phyloP scores from a whole-genome alignment of 2,797 vertebrate genomes.

The Sciurus carolinensis region DNA sequence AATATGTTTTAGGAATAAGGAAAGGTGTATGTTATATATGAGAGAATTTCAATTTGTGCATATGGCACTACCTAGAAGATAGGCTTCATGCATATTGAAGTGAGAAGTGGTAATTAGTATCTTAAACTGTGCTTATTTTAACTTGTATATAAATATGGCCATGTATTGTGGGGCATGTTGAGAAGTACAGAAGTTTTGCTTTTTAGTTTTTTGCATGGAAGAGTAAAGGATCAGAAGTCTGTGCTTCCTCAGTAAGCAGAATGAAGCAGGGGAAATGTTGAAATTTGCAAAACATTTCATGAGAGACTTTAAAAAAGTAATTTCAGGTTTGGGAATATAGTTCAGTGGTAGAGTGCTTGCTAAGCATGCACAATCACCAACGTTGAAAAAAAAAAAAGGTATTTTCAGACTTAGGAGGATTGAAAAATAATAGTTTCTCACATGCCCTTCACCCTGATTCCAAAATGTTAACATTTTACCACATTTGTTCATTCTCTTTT shows the following conservation, averaged over 20 bases:
- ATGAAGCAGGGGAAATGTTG: background rate
- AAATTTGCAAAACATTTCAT: conserved; percentile 19
- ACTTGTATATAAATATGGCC: background rate
- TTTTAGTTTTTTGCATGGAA: conserved; percentile 42
- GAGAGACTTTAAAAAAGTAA: background rate
- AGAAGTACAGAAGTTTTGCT: background rate
- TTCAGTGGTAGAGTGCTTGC: background rate
- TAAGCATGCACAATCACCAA: background rate
- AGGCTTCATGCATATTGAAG: background rate
- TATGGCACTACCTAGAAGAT: background rate
- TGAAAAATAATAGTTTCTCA: conserved; percentile 24
- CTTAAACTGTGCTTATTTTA: conserved; percentile 27
- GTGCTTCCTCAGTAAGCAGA: background rate
- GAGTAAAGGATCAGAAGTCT: conserved; percentile 26
- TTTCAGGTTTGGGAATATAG: background rate
- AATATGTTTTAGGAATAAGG: conserved; percentile 35
- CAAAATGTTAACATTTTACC: conserved; percentile 38
- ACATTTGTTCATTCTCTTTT: conserved; percentile 24
- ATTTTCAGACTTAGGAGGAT: conserved; percentile 2
- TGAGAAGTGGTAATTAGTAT: background rate
- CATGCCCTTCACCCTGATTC: background rate
- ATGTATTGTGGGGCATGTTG: background rate
- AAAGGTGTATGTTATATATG: background rate
- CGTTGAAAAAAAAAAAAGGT: background rate
- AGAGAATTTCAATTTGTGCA: conserved; percentile 23